Evolutionary conservation across 2,113 vertebrate genomes (phyloP), one percentile per base, ranked within the genome.

Genomic region (Phaethon lepturus): DNA sequence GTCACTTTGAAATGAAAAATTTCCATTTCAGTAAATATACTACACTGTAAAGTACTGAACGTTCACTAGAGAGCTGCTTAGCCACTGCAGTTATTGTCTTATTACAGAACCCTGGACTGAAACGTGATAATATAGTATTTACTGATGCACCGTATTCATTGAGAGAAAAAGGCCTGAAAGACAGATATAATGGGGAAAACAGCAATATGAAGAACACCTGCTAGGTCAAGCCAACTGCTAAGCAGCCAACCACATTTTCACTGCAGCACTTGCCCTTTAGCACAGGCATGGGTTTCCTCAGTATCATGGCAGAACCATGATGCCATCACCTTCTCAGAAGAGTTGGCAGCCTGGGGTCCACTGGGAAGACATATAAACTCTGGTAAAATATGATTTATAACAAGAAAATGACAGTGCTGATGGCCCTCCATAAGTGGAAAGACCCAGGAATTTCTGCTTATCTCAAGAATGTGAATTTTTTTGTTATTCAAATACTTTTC

Each of bases 1-100:
- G 72, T 28, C 62, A 38, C 67, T 88, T 53, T 71, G 67, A 94
- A 93, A 67, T 59, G 47, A 90, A 77, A 90, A 77, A 86, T 71
- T 92, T 83, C 90, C 74, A 83, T 94, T 90, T 95, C 72, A 74
- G 78, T 88, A 88, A 96, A 90, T 55, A 83, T 1, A 58, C 31
- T 25, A 59, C 85, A 69, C 42, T 50, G n/a, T 35, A 47, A 86
- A 86, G 67, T 28, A 53, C 40, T 42, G n/a, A 95, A 88, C 67
- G 86, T 90, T 38, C 72, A 92, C 71, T 77, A 17, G n/a, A 90
- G 69, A 82, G 55, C 75, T 69, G 83, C 56, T 91, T 78, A 86
- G 80, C 52, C 84, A 11, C 68, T 78, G 92, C 85, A 80, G 74
- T 69, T 66, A 59, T 18, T 63, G 90, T 35, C 55, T 93, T 16